These are phyloP conservation scores for Dryomyza anilis DNA, from an alignment of 2,888 invertebrate species.

Conservation along the genomic window DNA sequence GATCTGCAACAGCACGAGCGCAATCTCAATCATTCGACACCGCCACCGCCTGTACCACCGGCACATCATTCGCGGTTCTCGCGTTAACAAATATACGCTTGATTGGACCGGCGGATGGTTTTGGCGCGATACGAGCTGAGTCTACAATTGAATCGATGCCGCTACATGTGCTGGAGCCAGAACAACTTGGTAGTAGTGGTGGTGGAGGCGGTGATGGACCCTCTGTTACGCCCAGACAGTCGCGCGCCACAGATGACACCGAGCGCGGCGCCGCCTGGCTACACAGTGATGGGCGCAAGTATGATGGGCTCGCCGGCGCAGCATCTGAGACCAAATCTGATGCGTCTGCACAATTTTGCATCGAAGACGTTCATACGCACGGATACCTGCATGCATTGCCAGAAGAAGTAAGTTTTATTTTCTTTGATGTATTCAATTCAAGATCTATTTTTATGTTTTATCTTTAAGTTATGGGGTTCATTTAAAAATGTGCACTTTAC, in stretches of 20 bases:
- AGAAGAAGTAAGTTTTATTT: conserved; percentile 53
- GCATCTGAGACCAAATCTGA: conserved; percentile 46
- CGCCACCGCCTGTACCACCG: too few species aligned
- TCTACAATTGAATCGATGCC: conserved; percentile 73
- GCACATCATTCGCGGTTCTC: too few species aligned
- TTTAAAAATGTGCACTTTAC: too few species aligned
- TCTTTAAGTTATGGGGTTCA: too few species aligned
- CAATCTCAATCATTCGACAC: too few species aligned
- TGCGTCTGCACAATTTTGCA: conserved; percentile 64
- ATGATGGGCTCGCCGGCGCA: conserved; percentile 46
- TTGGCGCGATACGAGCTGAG: conserved; percentile 70
- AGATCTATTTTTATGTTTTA: too few species aligned
- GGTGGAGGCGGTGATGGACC: conserved; percentile 36
- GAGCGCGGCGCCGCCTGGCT: conserved; percentile 22
- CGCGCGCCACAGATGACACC: conserved; percentile 50
- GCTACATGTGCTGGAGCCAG: conserved; percentile 23
- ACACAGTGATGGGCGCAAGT: conserved; percentile 39
- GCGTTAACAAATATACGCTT: too few species aligned
- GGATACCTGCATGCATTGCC: conserved; percentile 58
- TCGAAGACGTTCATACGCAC: conserved; percentile 62
- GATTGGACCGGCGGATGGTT: conserved; percentile 69
- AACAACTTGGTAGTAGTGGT: too few species aligned
- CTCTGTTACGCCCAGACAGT: conserved; percentile 45
- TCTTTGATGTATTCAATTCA: too few species aligned
- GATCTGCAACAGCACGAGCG: too few species aligned